Evolutionary conservation across 2,888 invertebrate genomes (phyloP).

Genomic region (Hypercompe scribonia): DNA sequence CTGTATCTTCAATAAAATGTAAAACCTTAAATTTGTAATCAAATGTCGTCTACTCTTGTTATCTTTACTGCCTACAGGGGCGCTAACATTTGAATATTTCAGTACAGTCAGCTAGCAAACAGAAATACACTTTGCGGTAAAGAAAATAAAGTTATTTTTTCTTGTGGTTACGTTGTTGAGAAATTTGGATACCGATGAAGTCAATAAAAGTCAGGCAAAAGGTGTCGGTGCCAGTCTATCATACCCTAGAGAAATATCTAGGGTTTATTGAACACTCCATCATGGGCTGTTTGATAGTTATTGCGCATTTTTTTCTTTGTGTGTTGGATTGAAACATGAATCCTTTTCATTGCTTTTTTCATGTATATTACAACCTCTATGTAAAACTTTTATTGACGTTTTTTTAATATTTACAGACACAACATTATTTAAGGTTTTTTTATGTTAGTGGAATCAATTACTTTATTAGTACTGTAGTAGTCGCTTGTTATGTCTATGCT

Average conservation of each 20-base stretch:
- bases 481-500: too few species aligned
- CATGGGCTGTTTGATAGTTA: slow-evolving; percentile 26
- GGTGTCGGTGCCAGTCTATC: slow-evolving; percentile 22
- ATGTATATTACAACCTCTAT: neutral
- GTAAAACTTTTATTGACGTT: neutral
- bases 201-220: slow-evolving; percentile 33
- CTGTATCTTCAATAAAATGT: slow-evolving; percentile 21
- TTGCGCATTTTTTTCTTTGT: slow-evolving; percentile 15
- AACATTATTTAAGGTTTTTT: neutral
- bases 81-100: slow-evolving; percentile 38
- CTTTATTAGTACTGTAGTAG: neutral
- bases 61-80: slow-evolving; percentile 38
- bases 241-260: slow-evolving; percentile 25
- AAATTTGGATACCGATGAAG: slow-evolving; percentile 28
- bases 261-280: slow-evolving; percentile 28
- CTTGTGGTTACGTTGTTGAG: neutral
- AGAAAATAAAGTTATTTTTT: slow-evolving; percentile 21
- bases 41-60: slow-evolving; percentile 24
- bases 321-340: neutral
- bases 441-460: neutral
- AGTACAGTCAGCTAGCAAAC: slow-evolving; percentile 8
- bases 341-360: neutral
- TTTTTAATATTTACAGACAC: neutral
- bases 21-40: slow-evolving; percentile 42
- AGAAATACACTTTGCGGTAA: slow-evolving; percentile 15